A percentile compares a stretch with the other conserved stretches of the same genome.
phyloP scores from a whole-genome alignment of 1,140 invertebrate species.

The Drosophila busckii region DNA sequence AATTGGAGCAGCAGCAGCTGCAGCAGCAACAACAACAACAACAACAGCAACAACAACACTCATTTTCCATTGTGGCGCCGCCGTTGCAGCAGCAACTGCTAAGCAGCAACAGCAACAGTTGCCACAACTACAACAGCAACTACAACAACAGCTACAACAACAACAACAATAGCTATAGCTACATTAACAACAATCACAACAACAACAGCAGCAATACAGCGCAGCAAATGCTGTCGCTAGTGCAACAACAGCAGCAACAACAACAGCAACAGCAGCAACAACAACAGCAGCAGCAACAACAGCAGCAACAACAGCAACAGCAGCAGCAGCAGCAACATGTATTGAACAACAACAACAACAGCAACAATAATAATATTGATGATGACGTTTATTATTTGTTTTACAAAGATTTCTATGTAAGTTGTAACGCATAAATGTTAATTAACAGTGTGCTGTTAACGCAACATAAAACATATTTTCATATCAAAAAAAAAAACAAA shows the following conservation, averaged over 20 bases:
- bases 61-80: slow-evolving; percentile 13
- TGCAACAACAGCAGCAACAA: slow-evolving; percentile 5
- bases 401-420: slow-evolving; percentile 77
- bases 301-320: slow-evolving; percentile 29
- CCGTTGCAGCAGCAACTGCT: slow-evolving; percentile 31
- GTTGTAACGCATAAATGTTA: no score
- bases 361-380: slow-evolving; percentile 63
- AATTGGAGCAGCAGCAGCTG: slow-evolving; percentile 16
- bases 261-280: slow-evolving; percentile 35
- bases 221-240: no score
- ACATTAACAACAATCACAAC: slow-evolving; percentile 18
- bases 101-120: slow-evolving; percentile 27
- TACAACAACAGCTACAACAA: slow-evolving; percentile 17
- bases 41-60: slow-evolving; percentile 15
- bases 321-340: slow-evolving; percentile 20
- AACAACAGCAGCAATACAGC: slow-evolving; percentile 1
- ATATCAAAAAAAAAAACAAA: neutral
- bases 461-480: neutral
- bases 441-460: no score
- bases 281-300: slow-evolving; percentile 43
- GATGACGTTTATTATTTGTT: slow-evolving; percentile 74
- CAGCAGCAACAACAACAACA: slow-evolving; percentile 10
- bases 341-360: slow-evolving; percentile 35
- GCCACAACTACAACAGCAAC: slow-evolving; percentile 34
- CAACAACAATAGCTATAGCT: slow-evolving; percentile 15